Conservation (phyloP, 1,140 invertebrate species). For the Neelides sp. region DNA sequence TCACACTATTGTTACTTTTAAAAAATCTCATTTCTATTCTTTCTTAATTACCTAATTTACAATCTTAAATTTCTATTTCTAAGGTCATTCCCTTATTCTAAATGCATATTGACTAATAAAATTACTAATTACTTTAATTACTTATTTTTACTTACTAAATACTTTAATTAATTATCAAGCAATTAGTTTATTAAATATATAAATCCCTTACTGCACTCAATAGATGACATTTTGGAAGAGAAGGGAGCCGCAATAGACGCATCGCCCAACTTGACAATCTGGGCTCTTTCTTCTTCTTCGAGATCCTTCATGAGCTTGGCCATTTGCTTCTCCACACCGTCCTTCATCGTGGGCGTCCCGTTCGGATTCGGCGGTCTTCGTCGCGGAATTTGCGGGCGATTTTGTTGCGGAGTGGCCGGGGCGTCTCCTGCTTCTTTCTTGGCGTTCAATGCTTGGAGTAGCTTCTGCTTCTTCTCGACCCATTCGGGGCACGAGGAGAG, state of each 20-base stretch:
- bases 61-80: conserved; percentile 4
- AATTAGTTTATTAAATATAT: background rate
- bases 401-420: conserved; percentile 1
- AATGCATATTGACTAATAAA: background rate
- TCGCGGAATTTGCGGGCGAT: background rate
- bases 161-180: too few species aligned
- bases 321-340: conserved; percentile 32
- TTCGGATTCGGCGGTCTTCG: background rate
- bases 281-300: conserved; percentile 76
- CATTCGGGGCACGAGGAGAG: conserved; percentile 71
- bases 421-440: conserved; percentile 3
- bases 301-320: conserved; percentile 72
- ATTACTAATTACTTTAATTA: background rate
- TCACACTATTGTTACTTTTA: too few species aligned
- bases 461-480: conserved; percentile 34
- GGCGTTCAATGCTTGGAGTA: conserved; percentile 15
- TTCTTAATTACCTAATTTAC: too few species aligned
- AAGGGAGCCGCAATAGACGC: conserved; percentile 98
- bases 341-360: background rate
- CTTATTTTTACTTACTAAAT: too few species aligned
- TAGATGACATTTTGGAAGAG: conserved; percentile 92
- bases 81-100: background rate
- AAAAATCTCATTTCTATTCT: too few species aligned
- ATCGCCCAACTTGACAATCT: conserved; percentile 89
- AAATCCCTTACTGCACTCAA: conserved; percentile 70